These are phyloP conservation scores for Peucedramus taeniatus DNA, from an alignment of 2,113 vertebrate species.

Conservation along the genomic window DNA sequence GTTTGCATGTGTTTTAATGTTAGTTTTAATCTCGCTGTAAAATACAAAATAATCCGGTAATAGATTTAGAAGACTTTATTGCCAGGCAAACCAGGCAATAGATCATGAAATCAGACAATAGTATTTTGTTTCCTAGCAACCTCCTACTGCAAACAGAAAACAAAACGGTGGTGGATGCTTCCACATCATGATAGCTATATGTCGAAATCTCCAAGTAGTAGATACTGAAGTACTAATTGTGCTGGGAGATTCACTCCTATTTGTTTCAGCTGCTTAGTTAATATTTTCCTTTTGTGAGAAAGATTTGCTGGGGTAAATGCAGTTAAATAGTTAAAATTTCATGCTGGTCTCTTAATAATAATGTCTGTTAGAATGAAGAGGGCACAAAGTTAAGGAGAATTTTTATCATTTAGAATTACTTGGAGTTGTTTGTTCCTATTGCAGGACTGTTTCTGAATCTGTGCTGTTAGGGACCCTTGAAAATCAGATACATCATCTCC, in stretches of 20 bases:
- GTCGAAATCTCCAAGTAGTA: background rate
- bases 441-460: background rate
- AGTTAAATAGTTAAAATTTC: background rate
- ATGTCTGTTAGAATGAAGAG: background rate
- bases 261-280: background rate
- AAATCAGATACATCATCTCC: background rate
- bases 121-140: constrained; percentile 80
- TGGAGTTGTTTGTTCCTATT: background rate
- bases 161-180: constrained; percentile 70
- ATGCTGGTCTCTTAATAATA: background rate
- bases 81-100: constrained; percentile 65
- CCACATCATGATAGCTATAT: constrained; percentile 35
- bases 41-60: constrained; percentile 60
- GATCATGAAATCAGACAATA: constrained; percentile 76
- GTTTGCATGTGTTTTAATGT: background rate
- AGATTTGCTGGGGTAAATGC: background rate
- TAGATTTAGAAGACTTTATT: constrained; percentile 67
- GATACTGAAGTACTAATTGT: background rate
- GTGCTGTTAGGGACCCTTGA: background rate
- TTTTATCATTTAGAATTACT: background rate
- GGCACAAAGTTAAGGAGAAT: background rate
- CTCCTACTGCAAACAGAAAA: constrained; percentile 71
- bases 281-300: background rate
- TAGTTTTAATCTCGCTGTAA: background rate
- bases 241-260: background rate